Conservation (phyloP, 2,113 vertebrate species). For the Cisticola juncidis region DNA sequence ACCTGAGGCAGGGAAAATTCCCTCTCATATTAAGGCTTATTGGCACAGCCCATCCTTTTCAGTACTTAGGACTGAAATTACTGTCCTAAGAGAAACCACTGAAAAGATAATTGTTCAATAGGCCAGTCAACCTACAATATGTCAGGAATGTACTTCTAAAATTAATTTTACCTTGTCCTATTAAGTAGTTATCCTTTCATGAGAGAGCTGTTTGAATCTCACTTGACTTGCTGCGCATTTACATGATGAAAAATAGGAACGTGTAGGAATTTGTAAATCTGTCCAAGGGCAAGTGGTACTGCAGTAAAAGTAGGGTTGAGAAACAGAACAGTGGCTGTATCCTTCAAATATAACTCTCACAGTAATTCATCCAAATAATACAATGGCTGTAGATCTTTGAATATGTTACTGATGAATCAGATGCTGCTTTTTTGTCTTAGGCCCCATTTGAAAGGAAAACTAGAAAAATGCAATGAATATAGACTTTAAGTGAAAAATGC, state of each 20-base stretch:
- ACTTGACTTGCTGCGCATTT: conserved; percentile 48
- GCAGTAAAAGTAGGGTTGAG: background rate
- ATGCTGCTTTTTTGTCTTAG: background rate
- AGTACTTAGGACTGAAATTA: conserved; percentile 62
- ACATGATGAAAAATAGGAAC: conserved; percentile 41
- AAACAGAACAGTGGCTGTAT: background rate
- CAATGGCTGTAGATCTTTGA: background rate
- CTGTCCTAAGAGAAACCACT: conserved; percentile 62
- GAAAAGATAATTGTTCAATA: conserved; percentile 71
- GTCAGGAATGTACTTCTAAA: conserved; percentile 65
- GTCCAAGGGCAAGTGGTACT: conserved; percentile 10
- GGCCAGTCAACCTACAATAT: conserved; percentile 54
- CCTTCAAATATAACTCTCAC: background rate
- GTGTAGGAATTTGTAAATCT: conserved; percentile 47
- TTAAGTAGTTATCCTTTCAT: conserved; percentile 59
- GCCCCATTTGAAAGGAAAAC: background rate
- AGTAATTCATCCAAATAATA: background rate
- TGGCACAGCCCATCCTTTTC: conserved; percentile 48
- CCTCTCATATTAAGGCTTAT: conserved; percentile 63
- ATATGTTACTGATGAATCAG: background rate
- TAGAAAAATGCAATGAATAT: background rate
- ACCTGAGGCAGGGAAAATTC: conserved; percentile 66
- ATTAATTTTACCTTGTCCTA: conserved; percentile 54
- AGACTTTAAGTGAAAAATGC: background rate
- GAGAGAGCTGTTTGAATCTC: conserved; percentile 36